Base-by-base conservation (phyloP, 2,888 invertebrate genomes). In the Drosophila diplacantha region DNA sequence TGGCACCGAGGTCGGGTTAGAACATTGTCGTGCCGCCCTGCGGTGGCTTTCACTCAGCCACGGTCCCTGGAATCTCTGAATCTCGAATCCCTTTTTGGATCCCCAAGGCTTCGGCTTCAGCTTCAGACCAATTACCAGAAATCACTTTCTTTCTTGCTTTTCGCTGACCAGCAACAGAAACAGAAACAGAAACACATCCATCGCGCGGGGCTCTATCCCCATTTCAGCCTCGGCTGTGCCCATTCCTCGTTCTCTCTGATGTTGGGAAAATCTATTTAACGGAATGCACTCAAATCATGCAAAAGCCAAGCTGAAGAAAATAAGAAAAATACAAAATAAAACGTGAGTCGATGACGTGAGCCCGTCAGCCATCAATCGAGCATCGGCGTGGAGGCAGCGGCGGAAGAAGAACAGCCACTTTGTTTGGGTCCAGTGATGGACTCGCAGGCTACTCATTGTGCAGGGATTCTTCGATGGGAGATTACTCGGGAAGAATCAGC, bases 331-430 rank as follows among this genome's bases (percentile, higher is more conserved):
- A 43, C 59, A 57, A n/a, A 22, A 18, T 18, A 58, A 81, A 68
- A 64, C 59, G 81, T 70, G 41, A 66, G 69, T 52, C 61, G 61
- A 68, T 68, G 69, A 81, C 83, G 83, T 80, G 83, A 77, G 83
- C 75, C 72, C 72, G 65, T 59, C 67, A 81, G 83, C 71, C 83
- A 77, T 81, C 75, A 83, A 74, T 75, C 73, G 82, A 67, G 53
- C 58, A 50, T 50, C 31, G 50, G 18, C 38, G 53, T n/a, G 29
- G 5, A 49, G 35, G 29, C 38, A 31, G 63, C 32, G 20, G 54
- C 22, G 32, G 24, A 20, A 20, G 59, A 63, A 51, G 38, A 51
- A 29, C 35, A 24, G 16, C 5, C n/a, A 26, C 18, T 51, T 32
- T 32, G 24, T 32, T 31, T n/a, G 31, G 31, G 18, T 29, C 14